Evolutionary conservation across 1,140 invertebrate species (phyloP).

Genomic region (Drosophila arizonae): DNA sequence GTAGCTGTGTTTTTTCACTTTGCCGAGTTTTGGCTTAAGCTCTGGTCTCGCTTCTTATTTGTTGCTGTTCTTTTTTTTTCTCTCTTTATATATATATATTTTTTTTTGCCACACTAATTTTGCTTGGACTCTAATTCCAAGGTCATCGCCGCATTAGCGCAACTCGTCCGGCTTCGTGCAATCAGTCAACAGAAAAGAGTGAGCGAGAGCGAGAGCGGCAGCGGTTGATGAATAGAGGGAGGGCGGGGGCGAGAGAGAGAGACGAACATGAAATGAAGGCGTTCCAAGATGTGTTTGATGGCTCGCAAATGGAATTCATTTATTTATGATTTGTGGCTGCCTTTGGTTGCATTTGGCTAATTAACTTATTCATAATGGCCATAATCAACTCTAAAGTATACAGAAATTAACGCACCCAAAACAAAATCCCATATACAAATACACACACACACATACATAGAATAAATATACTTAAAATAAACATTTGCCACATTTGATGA

Average conservation of each 20-base stretch:
- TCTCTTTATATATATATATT: constrained; percentile 6
- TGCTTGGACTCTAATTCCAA: constrained; percentile 64
- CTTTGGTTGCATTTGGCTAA: constrained; percentile 32
- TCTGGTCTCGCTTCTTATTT: constrained; percentile 43
- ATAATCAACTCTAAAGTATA: constrained; percentile 27
- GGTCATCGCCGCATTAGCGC: constrained; percentile 62
- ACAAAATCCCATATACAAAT: constrained; percentile 33
- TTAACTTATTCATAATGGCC: constrained; percentile 33
- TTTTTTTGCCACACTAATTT: constrained; percentile 42
- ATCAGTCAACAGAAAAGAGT: constrained; percentile 56
- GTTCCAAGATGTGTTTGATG: constrained; percentile 35
- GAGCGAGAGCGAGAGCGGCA: constrained; percentile 7
- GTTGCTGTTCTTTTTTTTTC: constrained; percentile 30
- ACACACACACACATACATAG: constrained; percentile 13
- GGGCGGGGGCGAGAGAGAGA: neutral
- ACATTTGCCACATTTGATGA: constrained; percentile 56
- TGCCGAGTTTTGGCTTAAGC: constrained; percentile 43
- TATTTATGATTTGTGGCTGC: constrained; percentile 39
- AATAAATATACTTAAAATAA: constrained; percentile 39
- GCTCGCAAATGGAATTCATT: constrained; percentile 30
- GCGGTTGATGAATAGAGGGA: neutral
- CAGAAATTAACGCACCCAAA: constrained; percentile 35
- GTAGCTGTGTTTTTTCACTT: constrained; percentile 32
- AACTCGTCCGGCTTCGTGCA: constrained; percentile 47
- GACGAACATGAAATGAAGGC: constrained; percentile 17